These are phyloP conservation scores for Hiodon tergisus DNA, from an alignment of 2,113 vertebrate genomes.

Conservation along the genomic window DNA sequence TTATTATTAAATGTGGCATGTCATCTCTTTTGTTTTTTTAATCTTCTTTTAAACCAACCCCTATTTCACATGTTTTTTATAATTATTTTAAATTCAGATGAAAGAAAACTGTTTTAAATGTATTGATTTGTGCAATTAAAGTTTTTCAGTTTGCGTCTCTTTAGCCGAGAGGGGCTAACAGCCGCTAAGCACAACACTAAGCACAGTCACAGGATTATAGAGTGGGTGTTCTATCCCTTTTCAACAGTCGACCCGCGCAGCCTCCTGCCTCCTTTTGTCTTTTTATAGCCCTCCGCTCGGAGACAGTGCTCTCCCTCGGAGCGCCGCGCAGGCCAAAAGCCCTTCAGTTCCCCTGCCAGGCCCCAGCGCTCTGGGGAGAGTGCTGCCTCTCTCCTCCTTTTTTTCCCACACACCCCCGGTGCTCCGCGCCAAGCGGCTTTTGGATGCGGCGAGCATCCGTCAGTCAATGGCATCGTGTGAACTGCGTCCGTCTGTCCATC, in stretches of 20 bases:
- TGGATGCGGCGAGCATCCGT: no score
- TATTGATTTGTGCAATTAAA: neutral
- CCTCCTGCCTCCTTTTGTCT: slow-evolving; percentile 69
- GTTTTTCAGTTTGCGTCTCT: neutral
- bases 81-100: no score
- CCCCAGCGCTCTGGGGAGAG: slow-evolving; percentile 53
- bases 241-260: slow-evolving; percentile 67
- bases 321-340: slow-evolving; percentile 64
- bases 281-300: slow-evolving; percentile 70
- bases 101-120: slow-evolving; percentile 11
- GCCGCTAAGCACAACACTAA: neutral
- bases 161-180: neutral
- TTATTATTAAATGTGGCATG: slow-evolving; percentile 54
- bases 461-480: no score
- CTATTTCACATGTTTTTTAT: no score
- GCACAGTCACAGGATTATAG: slow-evolving; percentile 38
- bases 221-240: slow-evolving; percentile 66
- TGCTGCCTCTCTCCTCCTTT: slow-evolving; percentile 54
- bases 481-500: no score
- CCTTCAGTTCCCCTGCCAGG: slow-evolving; percentile 69
- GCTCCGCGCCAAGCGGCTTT: no score
- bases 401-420: slow-evolving; percentile 17
- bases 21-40: slow-evolving; percentile 32
- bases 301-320: slow-evolving; percentile 58
- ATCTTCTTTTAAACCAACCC: neutral